Percentiles rank a stretch among this genome's conserved stretches.
Evolutionary conservation across 2,113 vertebrate genomes (phyloP).

Genomic region (Coptodon rendalli): DNA sequence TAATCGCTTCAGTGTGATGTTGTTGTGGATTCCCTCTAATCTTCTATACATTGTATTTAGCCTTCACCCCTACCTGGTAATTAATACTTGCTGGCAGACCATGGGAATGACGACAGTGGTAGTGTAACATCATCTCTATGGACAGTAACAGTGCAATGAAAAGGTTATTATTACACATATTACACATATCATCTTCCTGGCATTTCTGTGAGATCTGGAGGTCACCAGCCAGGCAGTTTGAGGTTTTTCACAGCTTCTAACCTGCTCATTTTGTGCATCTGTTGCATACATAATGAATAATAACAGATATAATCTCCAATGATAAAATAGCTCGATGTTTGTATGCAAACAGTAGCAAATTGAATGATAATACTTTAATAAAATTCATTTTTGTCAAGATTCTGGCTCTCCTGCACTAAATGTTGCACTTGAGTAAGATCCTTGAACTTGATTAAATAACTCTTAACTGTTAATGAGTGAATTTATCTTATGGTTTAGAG

Average conservation of each 20-base stretch:
- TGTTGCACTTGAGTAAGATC: not conserved
- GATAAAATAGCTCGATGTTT: not conserved
- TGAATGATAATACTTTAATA: not conserved
- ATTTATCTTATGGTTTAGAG: not conserved
- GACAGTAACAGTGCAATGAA: not conserved
- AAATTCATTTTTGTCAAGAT: not conserved
- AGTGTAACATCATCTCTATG: not conserved
- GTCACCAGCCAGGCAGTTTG: not conserved
- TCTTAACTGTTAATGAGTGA: not conserved
- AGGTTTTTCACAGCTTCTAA: not conserved
- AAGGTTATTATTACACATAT: not conserved
- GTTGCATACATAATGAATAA: conserved; percentile 2
- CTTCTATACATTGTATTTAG: not conserved
- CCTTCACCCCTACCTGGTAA: not conserved
- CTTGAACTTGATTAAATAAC: not conserved
- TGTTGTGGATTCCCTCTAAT: not conserved
- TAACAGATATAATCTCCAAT: not conserved
- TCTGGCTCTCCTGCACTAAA: not conserved
- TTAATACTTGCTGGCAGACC: not conserved
- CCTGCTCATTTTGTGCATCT: not conserved
- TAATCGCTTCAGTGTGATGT: not conserved
- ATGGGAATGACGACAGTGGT: not conserved
- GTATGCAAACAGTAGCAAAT: not conserved
- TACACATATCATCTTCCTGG: not conserved
- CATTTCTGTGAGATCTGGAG: not conserved